Evolutionary conservation across 2,113 vertebrate species (phyloP), one percentile per base, ranked within the genome.

Genomic region (Riparia riparia): DNA sequence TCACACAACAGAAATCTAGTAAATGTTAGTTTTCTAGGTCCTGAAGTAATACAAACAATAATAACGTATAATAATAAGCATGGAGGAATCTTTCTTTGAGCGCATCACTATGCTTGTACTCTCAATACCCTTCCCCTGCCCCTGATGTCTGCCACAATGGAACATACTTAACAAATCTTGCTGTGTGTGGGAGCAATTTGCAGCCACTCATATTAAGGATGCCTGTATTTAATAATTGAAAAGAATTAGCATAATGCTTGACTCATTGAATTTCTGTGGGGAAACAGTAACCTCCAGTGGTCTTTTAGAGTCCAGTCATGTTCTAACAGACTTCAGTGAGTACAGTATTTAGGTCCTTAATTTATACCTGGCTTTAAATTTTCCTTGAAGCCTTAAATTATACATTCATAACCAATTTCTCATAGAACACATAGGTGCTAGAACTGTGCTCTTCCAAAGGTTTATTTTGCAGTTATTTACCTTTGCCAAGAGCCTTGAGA

Each of bases 271-370:
- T 93, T 93, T 94, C 94, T 95, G 20, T 73, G 86, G 79, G 76
- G 60, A 94, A 97, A 83, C 32, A 86, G 71, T 83, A 97, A 83
- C 90, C 80, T 93, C 58, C 93, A 94, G 92, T 68, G 78, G 92
- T 95, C 90, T 87, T 95, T 96, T 79, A 60, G 49, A 96, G 85
- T 95, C 90, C 82, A 76, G 90, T 93, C 95, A 91, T 91, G 87
- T 95, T 85, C 92, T 64, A 89, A 56, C 6, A 85, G 84, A 87
- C 65, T 87, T 87, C 82, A 85, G 41, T 1, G 4, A 87, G 73
- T 86, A 42, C n/a, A 92, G 47, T 63, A 28, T 80, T 80, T 66
- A 53, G 39, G 42, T 88, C 32, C 41, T 83, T 97, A 92, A 93
- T 92, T 88, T 93, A 89, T 66, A 90, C 41, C 24, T 81, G 32